These are phyloP conservation scores for Carassius gibelio DNA, from an alignment of 2,113 vertebrate genomes.

Conservation along the genomic window DNA sequence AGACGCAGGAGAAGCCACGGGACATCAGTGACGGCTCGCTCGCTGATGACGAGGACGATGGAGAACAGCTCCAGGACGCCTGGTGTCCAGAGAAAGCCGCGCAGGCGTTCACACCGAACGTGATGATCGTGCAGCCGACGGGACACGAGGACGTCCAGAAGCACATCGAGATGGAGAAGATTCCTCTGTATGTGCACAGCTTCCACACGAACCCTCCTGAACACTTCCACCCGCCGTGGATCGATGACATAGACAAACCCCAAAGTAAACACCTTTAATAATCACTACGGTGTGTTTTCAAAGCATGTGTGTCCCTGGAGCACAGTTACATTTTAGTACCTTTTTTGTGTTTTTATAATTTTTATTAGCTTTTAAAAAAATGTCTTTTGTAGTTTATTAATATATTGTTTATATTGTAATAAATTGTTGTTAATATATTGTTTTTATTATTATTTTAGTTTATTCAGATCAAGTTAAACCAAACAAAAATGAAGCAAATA, in stretches of 20 bases:
- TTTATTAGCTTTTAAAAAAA: no score
- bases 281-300: no score
- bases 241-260: background rate
- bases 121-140: constrained; percentile 40
- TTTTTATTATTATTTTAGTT: no score
- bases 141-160: constrained; percentile 53
- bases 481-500: no score
- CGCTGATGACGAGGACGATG: background rate
- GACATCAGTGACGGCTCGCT: background rate
- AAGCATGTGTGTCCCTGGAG: no score
- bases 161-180: constrained; percentile 50
- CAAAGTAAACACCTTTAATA: background rate
- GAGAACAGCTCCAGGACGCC: background rate
- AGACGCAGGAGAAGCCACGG: constrained; percentile 44
- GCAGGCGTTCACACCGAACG: constrained; percentile 73
- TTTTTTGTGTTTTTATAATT: no score
- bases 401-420: no score
- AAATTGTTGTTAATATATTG: no score
- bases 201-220: constrained; percentile 28
- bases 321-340: no score
- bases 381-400: no score
- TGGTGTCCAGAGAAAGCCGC: constrained; percentile 64
- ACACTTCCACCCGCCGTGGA: constrained; percentile 14
- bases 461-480: no score
- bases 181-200: constrained; percentile 18